Base-by-base conservation (phyloP, 2,888 invertebrate species). In the Galeruca laticollis region DNA sequence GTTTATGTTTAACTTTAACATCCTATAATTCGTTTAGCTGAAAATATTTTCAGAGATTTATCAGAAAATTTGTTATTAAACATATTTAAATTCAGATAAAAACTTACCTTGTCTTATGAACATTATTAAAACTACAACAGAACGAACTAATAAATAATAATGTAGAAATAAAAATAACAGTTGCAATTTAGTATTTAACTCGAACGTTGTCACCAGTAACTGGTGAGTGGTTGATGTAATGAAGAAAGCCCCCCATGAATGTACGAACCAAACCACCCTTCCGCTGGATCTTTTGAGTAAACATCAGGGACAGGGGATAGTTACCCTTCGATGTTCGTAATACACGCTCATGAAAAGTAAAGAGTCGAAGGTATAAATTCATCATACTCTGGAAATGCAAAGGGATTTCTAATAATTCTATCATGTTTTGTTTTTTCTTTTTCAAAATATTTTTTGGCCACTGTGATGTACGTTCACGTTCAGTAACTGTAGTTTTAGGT, bases 211-310 rank as follows among this genome's bases (percentile, higher is more conserved):
- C 73, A 73, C 73, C 73, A 71, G 69, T 69, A 64, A 71, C 73
- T 70, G 67, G 69, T 64, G 57, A 62, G 67, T 70, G 67, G 69
- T 68, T 73, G 68, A 68, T 60, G 60, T 65, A 64, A 70, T 70
- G 66, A 73, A 72, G 72, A 71, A 72, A 70, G 65, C 60, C 68
- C 47, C 62, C 61, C 69, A 61, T 54, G 70, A 60, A n/a, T n/a
- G n/a, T n/a, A 69, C 66, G 66, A 73, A 70, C 68, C 37, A 73
- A 47, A 33, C 35, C 56, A 57, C 73, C 72, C 73, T 69, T 73
- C 70, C 68, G 69, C 69, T 75, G 78, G 78, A 81, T 81, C 81
- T 78, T 76, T 80, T 79, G 73, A 75, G 78, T 75, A 80, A 81
- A 81, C 79, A 81, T 76, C 75, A 35, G 56, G 56, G 35, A 60